A percentile compares a stretch with the other conserved stretches of the same genome.
Evolutionary conservation across 2,888 invertebrate genomes (phyloP).

Genomic region (Lampropteryx suffumata): DNA sequence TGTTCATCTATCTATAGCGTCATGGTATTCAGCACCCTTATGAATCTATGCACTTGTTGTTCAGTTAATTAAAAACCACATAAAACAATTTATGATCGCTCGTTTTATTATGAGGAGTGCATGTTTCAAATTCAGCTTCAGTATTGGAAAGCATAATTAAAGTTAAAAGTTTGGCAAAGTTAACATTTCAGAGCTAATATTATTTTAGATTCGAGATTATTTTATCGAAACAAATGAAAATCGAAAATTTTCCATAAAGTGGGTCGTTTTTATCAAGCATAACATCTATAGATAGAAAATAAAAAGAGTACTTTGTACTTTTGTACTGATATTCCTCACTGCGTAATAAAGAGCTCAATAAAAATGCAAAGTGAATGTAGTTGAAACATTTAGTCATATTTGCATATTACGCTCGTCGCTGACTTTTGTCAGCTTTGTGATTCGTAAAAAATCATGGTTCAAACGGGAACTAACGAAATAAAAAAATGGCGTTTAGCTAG

Average conservation of each 20-base stretch:
- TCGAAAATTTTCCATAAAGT: neutral
- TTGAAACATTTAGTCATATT: constrained; percentile 51
- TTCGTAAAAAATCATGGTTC: constrained; percentile 7
- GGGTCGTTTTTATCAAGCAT: too few species aligned
- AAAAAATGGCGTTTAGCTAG: too few species aligned
- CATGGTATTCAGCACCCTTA: constrained; percentile 32
- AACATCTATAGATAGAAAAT: neutral
- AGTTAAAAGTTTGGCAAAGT: neutral
- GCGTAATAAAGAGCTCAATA: constrained; percentile 46
- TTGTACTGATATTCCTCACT: constrained; percentile 3
- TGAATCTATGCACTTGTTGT: constrained; percentile 32
- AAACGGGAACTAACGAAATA: neutral
- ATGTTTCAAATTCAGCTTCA: constrained; percentile 25
- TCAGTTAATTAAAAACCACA: constrained; percentile 33
- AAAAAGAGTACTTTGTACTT: neutral
- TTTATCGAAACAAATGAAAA: constrained; percentile 1
- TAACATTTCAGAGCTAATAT: neutral
- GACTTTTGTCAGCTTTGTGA: constrained; percentile 36
- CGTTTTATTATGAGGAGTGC: constrained; percentile 28
- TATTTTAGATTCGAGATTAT: neutral
- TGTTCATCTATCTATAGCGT: constrained; percentile 37
- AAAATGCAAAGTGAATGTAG: constrained; percentile 55
- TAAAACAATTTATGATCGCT: constrained; percentile 31
- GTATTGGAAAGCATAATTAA: constrained; percentile 12
- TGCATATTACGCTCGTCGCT: constrained; percentile 45